Conservation (phyloP, 2,113 vertebrate species). For the Calidris pugnax region DNA sequence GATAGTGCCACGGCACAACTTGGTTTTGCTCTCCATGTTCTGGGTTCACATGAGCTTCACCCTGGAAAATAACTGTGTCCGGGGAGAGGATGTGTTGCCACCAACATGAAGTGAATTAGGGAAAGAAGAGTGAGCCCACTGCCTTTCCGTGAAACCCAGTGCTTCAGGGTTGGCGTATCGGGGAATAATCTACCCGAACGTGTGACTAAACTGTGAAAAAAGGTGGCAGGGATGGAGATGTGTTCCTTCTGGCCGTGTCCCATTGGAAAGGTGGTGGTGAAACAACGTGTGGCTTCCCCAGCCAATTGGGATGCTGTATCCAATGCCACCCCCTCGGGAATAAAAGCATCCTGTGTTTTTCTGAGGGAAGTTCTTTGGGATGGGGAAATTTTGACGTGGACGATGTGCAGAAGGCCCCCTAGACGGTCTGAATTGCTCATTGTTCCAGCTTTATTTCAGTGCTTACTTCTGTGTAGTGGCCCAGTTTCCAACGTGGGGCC, state of each 20-base stretch:
- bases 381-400: neutral
- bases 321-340: neutral
- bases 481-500: neutral
- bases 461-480: neutral
- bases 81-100: neutral
- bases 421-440: neutral
- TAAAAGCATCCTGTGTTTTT: slow-evolving; percentile 26
- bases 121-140: neutral
- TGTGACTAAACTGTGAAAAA: neutral
- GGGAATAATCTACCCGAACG: neutral
- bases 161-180: neutral
- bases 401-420: neutral
- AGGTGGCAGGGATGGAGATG: neutral
- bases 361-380: neutral
- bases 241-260: neutral
- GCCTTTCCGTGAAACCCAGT: neutral
- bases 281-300: neutral
- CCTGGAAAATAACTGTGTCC: neutral
- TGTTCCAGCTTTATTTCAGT: neutral
- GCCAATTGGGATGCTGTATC: neutral
- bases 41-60: neutral
- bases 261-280: neutral
- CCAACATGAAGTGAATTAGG: neutral
- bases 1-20: neutral
- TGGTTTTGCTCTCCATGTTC: neutral